These are phyloP conservation scores for Pantelozetes paolii DNA, from an alignment of 2,888 invertebrate species.

Conservation along the genomic window DNA sequence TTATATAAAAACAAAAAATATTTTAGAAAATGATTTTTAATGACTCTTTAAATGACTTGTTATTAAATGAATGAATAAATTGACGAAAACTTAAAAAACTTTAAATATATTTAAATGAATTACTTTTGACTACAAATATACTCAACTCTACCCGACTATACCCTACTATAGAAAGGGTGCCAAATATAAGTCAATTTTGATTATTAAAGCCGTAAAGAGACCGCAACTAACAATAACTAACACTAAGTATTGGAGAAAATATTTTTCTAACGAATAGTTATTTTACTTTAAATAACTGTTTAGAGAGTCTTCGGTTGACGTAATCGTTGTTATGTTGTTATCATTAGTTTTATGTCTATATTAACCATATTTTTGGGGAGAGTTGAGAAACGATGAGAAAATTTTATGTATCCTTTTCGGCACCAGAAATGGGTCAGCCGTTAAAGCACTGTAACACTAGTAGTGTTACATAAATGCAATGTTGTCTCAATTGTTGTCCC, in stretches of 20 bases:
- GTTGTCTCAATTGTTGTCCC: neutral
- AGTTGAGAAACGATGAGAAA: slow-evolving; percentile 11
- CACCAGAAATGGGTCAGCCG: slow-evolving; percentile 32
- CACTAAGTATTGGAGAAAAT: neutral
- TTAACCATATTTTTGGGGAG: neutral
- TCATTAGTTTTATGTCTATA: neutral
- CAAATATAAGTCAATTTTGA: neutral
- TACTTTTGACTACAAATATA: neutral
- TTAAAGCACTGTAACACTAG: too few relatives aligned
- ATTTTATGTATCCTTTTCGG: neutral
- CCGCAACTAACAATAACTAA: slow-evolving; percentile 4
- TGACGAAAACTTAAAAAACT: neutral
- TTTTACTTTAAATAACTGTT: neutral
- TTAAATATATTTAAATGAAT: slow-evolving; percentile 1
- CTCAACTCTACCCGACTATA: too few relatives aligned
- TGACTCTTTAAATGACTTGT: neutral
- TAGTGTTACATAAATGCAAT: neutral
- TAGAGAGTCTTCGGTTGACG: neutral
- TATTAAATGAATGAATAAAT: neutral
- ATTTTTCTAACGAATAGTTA: neutral
- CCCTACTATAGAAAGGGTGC: neutral
- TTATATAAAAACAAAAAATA: neutral
- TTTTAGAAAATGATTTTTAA: slow-evolving; percentile 9
- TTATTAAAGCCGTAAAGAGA: slow-evolving; percentile 21
- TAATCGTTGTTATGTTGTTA: neutral